phyloP scores from a whole-genome alignment of 2,113 vertebrate genomes.

The Uropsilus gracilis region DNA sequence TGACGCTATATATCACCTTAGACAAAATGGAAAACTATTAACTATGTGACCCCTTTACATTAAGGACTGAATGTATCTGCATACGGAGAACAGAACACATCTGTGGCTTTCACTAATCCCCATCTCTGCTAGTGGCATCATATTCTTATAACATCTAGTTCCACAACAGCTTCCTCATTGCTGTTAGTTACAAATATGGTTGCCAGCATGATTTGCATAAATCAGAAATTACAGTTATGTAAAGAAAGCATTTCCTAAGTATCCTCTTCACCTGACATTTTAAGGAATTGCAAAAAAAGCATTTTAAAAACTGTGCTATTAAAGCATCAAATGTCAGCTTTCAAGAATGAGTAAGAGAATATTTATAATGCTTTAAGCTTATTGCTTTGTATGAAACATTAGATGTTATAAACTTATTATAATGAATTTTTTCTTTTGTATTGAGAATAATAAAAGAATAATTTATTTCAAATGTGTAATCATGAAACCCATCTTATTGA shows the following conservation, averaged over 20 bases:
- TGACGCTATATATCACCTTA: neutral
- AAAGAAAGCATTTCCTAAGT: neutral
- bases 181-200: neutral
- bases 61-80: neutral
- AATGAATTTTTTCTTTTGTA: neutral
- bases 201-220: neutral
- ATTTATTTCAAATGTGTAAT: neutral
- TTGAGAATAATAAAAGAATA: neutral
- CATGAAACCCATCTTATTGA: neutral
- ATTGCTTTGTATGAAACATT: neutral
- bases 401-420: neutral
- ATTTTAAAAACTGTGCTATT: constrained; percentile 16
- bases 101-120: neutral
- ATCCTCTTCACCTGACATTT: neutral
- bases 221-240: neutral
- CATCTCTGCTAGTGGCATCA: neutral
- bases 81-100: neutral
- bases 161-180: no score
- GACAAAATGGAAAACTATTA: neutral
- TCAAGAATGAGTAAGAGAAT: neutral
- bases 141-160: neutral
- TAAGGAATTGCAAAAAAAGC: neutral
- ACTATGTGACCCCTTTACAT: neutral
- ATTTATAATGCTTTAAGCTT: neutral
- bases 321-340: neutral